phyloP scores from a whole-genome alignment of 2,113 vertebrate species.

The Morone chrysops region DNA sequence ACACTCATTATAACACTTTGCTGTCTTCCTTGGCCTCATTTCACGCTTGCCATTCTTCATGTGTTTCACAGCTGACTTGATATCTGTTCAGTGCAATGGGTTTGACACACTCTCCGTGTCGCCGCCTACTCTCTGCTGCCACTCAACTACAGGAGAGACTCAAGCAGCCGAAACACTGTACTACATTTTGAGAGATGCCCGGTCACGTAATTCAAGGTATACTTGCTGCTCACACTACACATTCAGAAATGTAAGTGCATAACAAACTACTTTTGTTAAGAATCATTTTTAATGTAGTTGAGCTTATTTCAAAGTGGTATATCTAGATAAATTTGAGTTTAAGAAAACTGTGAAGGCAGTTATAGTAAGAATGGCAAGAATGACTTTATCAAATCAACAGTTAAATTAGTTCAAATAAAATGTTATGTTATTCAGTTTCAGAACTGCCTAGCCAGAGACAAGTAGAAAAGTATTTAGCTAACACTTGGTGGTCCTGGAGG shows the following conservation, averaged over 20 bases:
- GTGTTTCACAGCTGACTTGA: slow-evolving; percentile 41
- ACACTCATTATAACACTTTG: neutral
- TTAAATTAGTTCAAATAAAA: too few relatives aligned
- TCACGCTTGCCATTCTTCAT: slow-evolving; percentile 41
- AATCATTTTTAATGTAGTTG: neutral
- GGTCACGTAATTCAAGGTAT: neutral
- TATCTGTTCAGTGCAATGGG: slow-evolving; percentile 11
- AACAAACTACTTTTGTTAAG: neutral
- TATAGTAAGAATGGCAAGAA: too few relatives aligned
- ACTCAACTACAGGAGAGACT: slow-evolving; percentile 5
- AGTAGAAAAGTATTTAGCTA: neutral
- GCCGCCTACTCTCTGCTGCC: slow-evolving; percentile 1
- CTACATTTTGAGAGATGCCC: neutral
- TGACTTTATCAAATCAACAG: too few relatives aligned
- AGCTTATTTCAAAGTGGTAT: neutral
- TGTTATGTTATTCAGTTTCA: neutral
- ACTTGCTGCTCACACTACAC: neutral
- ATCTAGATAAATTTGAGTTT: neutral
- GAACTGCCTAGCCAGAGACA: neutral
- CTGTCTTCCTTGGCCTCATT: slow-evolving; percentile 31
- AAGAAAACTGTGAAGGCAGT: neutral
- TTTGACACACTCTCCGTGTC: slow-evolving; percentile 19
- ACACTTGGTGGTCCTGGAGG: neutral
- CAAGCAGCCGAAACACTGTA: neutral
- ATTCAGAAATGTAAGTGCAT: too few relatives aligned